phyloP scores from a whole-genome alignment of 2,888 invertebrate genomes.

The Microplitis manilae region DNA sequence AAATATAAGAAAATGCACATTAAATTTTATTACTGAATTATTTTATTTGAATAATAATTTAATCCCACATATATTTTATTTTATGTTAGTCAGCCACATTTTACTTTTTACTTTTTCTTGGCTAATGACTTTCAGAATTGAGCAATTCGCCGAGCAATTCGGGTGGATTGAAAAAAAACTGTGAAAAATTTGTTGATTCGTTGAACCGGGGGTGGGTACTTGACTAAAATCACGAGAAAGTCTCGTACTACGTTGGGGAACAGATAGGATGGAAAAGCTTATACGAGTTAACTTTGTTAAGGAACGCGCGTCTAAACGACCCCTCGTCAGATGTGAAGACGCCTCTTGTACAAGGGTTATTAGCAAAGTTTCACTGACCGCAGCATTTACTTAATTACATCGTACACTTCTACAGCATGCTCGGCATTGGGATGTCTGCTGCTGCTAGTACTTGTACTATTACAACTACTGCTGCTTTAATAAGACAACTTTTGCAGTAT shows the following conservation, averaged over 20 bases:
- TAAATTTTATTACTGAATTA: conserved; percentile 10
- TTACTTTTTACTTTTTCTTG: no score
- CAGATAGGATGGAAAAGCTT: conserved; percentile 55
- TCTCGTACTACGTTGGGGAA: neutral
- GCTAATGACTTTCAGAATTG: neutral
- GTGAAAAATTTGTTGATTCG: neutral
- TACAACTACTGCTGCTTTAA: conserved; percentile 32
- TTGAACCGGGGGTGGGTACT: neutral
- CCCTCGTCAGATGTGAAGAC: conserved; percentile 39
- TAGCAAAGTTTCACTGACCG: conserved; percentile 69
- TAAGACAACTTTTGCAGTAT: conserved; percentile 40
- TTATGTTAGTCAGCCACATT: neutral
- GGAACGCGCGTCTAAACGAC: conserved; percentile 60
- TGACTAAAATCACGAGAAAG: neutral
- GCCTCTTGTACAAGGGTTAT: conserved; percentile 58
- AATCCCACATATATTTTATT: neutral
- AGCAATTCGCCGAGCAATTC: neutral
- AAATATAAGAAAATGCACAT: neutral
- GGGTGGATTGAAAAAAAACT: neutral
- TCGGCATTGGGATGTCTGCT: conserved; percentile 14
- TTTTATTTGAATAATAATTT: conserved; percentile 3
- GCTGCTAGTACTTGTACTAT: neutral
- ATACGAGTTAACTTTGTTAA: conserved; percentile 67
- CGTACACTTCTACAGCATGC: conserved; percentile 40
- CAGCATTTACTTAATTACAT: conserved; percentile 68